phyloP scores from a whole-genome alignment of 2,797 vertebrate genomes.

The Pelodytes ibericus region DNA sequence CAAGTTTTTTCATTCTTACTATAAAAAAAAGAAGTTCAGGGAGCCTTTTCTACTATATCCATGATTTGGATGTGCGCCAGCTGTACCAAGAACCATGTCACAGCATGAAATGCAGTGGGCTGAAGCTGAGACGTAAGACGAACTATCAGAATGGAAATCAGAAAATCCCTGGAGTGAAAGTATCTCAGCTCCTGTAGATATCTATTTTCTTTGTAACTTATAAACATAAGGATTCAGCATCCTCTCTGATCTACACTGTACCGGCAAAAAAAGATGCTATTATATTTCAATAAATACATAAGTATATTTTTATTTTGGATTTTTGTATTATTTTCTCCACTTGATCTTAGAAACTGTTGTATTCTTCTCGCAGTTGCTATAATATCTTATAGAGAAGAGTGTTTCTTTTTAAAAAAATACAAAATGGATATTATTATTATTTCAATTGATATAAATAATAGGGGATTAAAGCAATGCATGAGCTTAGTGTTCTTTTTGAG shows the following conservation, averaged over 20 bases:
- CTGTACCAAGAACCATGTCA: constrained; percentile 52
- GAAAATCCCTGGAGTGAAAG: constrained; percentile 53
- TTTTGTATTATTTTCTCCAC: constrained; percentile 35
- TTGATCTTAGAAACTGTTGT: constrained; percentile 27
- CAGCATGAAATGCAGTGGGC: constrained; percentile 52
- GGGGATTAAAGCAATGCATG: not conserved
- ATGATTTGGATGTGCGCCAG: constrained; percentile 48
- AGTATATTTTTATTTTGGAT: constrained; percentile 42
- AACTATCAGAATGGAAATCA: constrained; percentile 57
- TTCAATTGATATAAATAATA: constrained; percentile 6
- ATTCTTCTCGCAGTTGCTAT: constrained; percentile 18
- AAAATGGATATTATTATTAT: constrained; percentile 18
- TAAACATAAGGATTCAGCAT: constrained; percentile 47
- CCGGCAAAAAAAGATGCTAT: constrained; percentile 44
- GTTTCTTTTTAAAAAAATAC: constrained; percentile 5
- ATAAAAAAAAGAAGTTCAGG: constrained; percentile 21
- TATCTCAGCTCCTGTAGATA: constrained; percentile 54
- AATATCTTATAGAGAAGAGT: not conserved
- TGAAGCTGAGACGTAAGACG: constrained; percentile 52
- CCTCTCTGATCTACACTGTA: constrained; percentile 24
- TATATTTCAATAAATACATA: constrained; percentile 55
- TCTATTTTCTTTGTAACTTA: constrained; percentile 52
- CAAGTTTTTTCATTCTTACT: constrained; percentile 39
- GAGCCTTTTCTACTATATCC: constrained; percentile 41
- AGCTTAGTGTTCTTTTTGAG: too few species aligned